Evolutionary conservation across 2,797 vertebrate species (phyloP).

Genomic region (Sebastes taczanowskii): DNA sequence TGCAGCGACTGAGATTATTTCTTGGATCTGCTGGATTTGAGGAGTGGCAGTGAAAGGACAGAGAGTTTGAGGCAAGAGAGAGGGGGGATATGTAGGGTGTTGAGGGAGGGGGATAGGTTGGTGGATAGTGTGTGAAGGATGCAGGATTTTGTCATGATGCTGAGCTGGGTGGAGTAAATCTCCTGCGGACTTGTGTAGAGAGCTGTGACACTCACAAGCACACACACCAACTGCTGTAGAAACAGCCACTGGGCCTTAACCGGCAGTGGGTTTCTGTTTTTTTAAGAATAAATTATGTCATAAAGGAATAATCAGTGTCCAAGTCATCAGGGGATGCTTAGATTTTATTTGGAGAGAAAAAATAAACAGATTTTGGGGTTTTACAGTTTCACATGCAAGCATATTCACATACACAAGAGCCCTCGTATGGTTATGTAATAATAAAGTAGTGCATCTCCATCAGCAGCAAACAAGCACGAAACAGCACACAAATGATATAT

Average conservation of each 20-base stretch:
- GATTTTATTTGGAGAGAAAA: background rate
- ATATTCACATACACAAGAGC: slow-evolving; percentile 5
- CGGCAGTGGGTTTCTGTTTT: background rate
- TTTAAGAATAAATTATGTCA: background rate
- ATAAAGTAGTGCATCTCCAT: slow-evolving; percentile 27
- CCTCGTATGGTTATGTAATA: slow-evolving; percentile 39
- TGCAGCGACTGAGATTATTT: slow-evolving; percentile 63
- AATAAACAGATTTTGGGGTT: background rate
- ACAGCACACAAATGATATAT: slow-evolving; percentile 42
- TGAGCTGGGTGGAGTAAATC: slow-evolving; percentile 70
- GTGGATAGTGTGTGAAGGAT: slow-evolving; percentile 58
- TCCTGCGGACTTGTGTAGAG: slow-evolving; percentile 50
- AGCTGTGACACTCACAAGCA: slow-evolving; percentile 47
- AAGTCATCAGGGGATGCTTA: background rate
- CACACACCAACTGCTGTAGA: slow-evolving; percentile 34
- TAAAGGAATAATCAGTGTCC: background rate
- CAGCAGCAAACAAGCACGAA: slow-evolving; percentile 40
- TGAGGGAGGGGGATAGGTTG: slow-evolving; percentile 14
- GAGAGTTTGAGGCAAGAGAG: slow-evolving; percentile 38
- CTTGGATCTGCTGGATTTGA: slow-evolving; percentile 69
- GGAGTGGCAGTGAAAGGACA: slow-evolving; percentile 54
- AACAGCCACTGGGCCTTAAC: slow-evolving; percentile 17
- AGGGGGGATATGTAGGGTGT: background rate
- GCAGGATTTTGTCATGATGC: slow-evolving; percentile 73
- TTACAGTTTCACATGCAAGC: slow-evolving; percentile 6